Evolutionary conservation across 2,888 invertebrate species (phyloP).

Genomic region (Prenolepis imparis): DNA sequence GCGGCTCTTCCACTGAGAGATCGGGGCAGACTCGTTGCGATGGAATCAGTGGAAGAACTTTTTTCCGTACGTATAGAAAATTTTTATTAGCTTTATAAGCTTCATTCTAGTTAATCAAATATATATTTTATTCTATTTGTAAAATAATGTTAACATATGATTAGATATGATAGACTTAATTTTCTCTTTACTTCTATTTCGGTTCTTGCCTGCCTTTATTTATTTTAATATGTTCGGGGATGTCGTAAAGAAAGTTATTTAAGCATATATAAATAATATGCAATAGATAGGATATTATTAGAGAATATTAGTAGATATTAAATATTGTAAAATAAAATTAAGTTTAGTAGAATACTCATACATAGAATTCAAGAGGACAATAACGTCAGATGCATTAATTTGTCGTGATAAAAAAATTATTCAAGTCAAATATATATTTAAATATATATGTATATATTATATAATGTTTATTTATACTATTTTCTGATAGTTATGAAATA

Average conservation of each 20-base stretch:
- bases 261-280: not conserved
- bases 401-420: not conserved
- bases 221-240: not conserved
- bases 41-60: not conserved
- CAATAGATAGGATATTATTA: not conserved
- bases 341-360: not conserved
- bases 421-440: not conserved
- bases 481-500: not conserved
- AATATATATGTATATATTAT: not conserved
- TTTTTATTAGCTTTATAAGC: not conserved
- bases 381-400: not conserved
- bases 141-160: not conserved
- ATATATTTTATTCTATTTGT: not conserved
- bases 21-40: not conserved
- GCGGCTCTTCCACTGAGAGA: conserved; percentile 64
- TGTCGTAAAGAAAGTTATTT: not conserved
- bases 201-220: not conserved
- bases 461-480: not conserved
- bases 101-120: not conserved
- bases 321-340: not conserved
- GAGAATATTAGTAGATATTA: not conserved
- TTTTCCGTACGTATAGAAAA: not conserved
- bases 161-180: not conserved
- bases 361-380: not conserved
- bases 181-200: not conserved